Percentiles rank a stretch among this genome's conserved stretches.
Evolutionary conservation across 1,140 invertebrate genomes (phyloP).

Genomic region (Sitophilus oryzae): DNA sequence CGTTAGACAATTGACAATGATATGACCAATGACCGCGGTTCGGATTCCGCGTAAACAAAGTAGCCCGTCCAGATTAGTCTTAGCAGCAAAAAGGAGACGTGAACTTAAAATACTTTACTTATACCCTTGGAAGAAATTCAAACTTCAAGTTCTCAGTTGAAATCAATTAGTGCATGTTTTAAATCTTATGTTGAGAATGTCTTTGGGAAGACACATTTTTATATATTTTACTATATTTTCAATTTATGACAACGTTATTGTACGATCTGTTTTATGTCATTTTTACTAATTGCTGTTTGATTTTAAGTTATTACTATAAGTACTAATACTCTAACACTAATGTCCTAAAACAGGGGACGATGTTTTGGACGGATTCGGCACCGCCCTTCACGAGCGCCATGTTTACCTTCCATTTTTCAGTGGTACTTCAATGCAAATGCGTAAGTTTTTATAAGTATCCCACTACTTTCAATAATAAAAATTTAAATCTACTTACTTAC

Average conservation of each 20-base stretch:
- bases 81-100: no score
- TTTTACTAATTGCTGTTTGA: slow-evolving; percentile 6
- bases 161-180: no score
- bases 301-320: slow-evolving; percentile 4
- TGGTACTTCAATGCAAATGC: slow-evolving; percentile 65
- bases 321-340: slow-evolving; percentile 9
- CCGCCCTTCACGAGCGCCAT: slow-evolving; percentile 67
- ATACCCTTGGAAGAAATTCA: no score
- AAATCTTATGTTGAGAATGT: no score
- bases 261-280: no score
- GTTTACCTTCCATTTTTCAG: slow-evolving; percentile 71
- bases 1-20: no score
- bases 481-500: no score
- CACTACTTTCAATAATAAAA: background rate
- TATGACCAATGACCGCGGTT: no score
- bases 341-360: slow-evolving; percentile 39
- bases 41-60: no score
- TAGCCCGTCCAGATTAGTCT: no score
- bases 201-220: background rate
- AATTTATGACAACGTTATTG: background rate
- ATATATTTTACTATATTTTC: background rate
- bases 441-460: slow-evolving; percentile 55
- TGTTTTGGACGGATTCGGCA: slow-evolving; percentile 51
- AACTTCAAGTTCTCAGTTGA: no score
- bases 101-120: no score